Evolutionary conservation across 2,113 vertebrate genomes (phyloP).

Genomic region (Dicerorhinus sumatrensis): DNA sequence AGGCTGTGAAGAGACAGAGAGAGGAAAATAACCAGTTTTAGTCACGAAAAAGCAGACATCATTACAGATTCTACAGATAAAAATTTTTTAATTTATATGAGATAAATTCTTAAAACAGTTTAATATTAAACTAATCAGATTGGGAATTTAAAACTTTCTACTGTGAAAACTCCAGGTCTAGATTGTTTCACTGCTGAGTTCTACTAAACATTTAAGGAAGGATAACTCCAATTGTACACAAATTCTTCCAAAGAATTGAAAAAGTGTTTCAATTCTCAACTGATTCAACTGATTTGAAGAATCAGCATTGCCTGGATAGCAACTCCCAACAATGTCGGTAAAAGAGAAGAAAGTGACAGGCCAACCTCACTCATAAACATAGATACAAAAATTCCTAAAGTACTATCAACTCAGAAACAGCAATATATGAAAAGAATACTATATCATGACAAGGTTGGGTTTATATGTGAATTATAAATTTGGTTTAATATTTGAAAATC

Average conservation of each 20-base stretch:
- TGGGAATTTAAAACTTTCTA: constrained; percentile 9
- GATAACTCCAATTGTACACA: not conserved
- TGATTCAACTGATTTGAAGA: not conserved
- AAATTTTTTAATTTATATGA: not conserved
- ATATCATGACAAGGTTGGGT: not conserved
- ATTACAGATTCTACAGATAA: not conserved
- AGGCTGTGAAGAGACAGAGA: not conserved
- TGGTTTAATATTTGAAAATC: not conserved
- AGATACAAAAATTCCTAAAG: not conserved
- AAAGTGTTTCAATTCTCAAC: not conserved
- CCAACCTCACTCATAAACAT: not conserved
- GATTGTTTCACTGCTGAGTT: not conserved
- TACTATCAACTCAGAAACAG: not conserved
- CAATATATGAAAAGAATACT: not conserved
- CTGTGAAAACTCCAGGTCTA: not conserved
- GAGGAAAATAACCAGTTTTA: not conserved
- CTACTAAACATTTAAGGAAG: not conserved
- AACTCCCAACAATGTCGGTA: not conserved
- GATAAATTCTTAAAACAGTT: not conserved
- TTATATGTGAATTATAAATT: not conserved
- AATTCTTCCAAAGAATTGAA: not conserved
- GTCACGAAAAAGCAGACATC: not conserved
- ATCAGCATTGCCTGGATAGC: not conserved
- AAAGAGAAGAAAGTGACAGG: not conserved
- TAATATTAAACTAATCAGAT: not conserved